These are phyloP conservation scores for Cataglyphis albicans DNA, from an alignment of 2,888 invertebrate genomes.

Conservation along the genomic window DNA sequence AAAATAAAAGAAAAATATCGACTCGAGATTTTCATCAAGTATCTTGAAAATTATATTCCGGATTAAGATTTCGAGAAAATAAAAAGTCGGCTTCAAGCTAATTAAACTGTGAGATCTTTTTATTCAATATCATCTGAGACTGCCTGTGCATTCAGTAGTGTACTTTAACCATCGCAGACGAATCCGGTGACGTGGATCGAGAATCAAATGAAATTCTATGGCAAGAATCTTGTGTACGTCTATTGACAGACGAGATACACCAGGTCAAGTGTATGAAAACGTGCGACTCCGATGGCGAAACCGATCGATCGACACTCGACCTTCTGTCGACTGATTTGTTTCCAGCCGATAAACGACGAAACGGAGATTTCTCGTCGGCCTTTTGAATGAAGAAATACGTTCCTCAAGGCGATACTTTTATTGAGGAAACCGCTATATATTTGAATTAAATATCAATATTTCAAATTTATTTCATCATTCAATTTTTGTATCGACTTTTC, in stretches of 20 bases:
- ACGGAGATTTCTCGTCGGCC: neutral
- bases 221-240: neutral
- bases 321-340: neutral
- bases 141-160: neutral
- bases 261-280: conserved; percentile 4
- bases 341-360: conserved; percentile 12
- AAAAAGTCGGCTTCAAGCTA: neutral
- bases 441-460: neutral
- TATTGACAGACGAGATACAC: conserved; percentile 14
- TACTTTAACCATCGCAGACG: neutral
- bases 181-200: neutral
- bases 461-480: neutral
- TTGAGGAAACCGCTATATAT: neutral
- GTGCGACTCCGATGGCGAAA: neutral
- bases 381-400: neutral
- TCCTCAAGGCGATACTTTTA: neutral
- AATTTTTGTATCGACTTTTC: neutral
- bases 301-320: conserved; percentile 4
- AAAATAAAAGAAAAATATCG: neutral
- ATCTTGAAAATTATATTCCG: neutral
- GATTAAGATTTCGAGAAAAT: neutral
- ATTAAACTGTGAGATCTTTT: neutral
- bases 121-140: neutral
- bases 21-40: neutral
- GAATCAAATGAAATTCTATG: conserved; percentile 13